These are phyloP conservation scores for Euzetes globulus DNA, from an alignment of 2,888 invertebrate species.

Conservation along the genomic window DNA sequence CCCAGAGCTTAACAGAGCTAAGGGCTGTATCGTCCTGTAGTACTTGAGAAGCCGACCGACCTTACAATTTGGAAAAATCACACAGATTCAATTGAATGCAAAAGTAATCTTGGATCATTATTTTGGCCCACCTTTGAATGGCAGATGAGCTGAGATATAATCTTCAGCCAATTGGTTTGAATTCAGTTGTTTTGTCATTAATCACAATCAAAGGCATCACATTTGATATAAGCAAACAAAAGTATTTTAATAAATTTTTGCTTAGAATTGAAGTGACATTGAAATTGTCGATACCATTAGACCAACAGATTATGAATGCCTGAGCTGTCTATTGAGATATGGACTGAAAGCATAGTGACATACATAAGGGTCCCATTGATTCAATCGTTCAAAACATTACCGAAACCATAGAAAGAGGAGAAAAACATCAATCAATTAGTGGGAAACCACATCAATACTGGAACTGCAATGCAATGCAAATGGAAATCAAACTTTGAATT, in stretches of 20 bases:
- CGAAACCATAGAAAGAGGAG: background rate
- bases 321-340: background rate
- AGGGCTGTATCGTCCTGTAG: background rate
- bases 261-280: background rate
- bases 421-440: background rate
- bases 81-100: too few species aligned
- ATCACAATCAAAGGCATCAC: background rate
- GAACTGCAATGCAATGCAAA: background rate
- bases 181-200: conserved; percentile 17
- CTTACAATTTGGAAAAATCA: too few species aligned
- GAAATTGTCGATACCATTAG: background rate
- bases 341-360: conserved; percentile 6
- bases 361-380: background rate
- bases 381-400: background rate
- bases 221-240: background rate
- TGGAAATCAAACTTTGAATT: background rate
- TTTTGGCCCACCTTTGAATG: conserved; percentile 1
- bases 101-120: background rate
- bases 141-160: conserved; percentile 10
- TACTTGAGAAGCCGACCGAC: conserved; percentile 14
- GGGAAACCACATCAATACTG: background rate
- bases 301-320: background rate
- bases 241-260: background rate
- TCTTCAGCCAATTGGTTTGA: conserved; percentile 6
- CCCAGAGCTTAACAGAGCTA: background rate